These are phyloP conservation scores for Rhyzopertha dominica DNA, from an alignment of 1,140 invertebrate genomes.

Conservation along the genomic window DNA sequence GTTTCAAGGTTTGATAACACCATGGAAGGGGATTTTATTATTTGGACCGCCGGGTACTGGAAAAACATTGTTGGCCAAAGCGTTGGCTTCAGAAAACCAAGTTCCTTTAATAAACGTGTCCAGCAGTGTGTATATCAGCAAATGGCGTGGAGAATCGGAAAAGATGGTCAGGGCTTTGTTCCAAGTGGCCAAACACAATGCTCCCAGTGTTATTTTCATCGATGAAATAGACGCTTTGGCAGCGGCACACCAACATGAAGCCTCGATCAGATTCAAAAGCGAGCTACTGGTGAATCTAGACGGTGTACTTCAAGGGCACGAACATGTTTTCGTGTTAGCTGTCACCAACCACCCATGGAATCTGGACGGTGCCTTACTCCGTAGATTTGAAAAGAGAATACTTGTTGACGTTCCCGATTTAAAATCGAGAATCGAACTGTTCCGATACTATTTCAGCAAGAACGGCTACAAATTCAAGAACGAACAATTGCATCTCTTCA, in stretches of 20 bases:
- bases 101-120: slow-evolving; percentile 92
- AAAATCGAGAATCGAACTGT: slow-evolving; percentile 60
- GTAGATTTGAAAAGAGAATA: slow-evolving; percentile 85
- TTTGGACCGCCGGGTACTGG: slow-evolving; percentile 83
- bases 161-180: slow-evolving; percentile 85
- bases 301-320: slow-evolving; percentile 60
- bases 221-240: slow-evolving; percentile 93
- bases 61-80: slow-evolving; percentile 85
- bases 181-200: slow-evolving; percentile 75
- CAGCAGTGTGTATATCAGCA: slow-evolving; percentile 81
- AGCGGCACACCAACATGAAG: slow-evolving; percentile 78
- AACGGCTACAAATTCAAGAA: slow-evolving; percentile 37
- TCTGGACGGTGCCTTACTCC: slow-evolving; percentile 74
- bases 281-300: slow-evolving; percentile 92
- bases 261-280: slow-evolving; percentile 84
- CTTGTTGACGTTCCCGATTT: slow-evolving; percentile 70
- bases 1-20: slow-evolving; percentile 70
- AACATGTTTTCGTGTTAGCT: slow-evolving; percentile 76
- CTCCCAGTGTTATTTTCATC: slow-evolving; percentile 92
- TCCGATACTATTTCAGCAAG: slow-evolving; percentile 53
- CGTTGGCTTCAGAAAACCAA: slow-evolving; percentile 75
- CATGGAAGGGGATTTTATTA: slow-evolving; percentile 79
- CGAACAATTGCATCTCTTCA: slow-evolving; percentile 52
- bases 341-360: slow-evolving; percentile 88
- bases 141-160: slow-evolving; percentile 94